These are phyloP conservation scores for Acanthosoma haemorrhoidale DNA, from an alignment of 2,888 invertebrate genomes.

Conservation along the genomic window DNA sequence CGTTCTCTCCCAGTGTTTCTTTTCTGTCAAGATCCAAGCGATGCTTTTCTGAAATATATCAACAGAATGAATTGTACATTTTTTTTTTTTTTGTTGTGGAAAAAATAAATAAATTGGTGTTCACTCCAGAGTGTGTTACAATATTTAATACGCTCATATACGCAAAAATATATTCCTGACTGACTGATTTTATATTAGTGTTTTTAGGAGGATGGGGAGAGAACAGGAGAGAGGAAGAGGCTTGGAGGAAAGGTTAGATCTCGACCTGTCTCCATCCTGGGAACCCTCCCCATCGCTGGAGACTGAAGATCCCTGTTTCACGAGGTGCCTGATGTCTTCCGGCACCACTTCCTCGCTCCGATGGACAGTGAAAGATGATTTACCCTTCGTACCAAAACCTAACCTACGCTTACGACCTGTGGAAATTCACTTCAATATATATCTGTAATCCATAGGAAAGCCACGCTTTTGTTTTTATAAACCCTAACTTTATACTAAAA, in stretches of 20 bases:
- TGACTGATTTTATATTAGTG: background rate
- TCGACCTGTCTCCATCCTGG: slow-evolving; percentile 45
- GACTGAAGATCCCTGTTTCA: slow-evolving; percentile 79
- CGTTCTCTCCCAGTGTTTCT: background rate
- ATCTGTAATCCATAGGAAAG: slow-evolving; percentile 17
- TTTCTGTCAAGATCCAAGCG: background rate
- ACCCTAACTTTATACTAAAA: background rate
- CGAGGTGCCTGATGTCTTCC: slow-evolving; percentile 66
- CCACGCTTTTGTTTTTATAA: background rate
- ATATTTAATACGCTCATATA: background rate
- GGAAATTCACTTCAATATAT: slow-evolving; percentile 31
- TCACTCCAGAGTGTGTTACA: slow-evolving; percentile 31
- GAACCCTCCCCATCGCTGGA: slow-evolving; percentile 79
- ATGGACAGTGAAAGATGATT: slow-evolving; percentile 95
- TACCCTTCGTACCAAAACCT: slow-evolving; percentile 91
- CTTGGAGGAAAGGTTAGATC: background rate
- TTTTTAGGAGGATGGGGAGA: background rate
- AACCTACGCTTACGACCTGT: slow-evolving; percentile 88
- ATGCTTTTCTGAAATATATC: slow-evolving; percentile 19
- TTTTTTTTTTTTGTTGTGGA: background rate
- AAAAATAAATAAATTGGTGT: slow-evolving; percentile 33
- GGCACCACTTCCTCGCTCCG: slow-evolving; percentile 96
- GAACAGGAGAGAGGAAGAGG: background rate
- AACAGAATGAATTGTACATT: slow-evolving; percentile 19
- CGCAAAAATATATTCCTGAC: background rate